phyloP scores from a whole-genome alignment of 2,797 vertebrate genomes.

The Bovichtus variegatus region DNA sequence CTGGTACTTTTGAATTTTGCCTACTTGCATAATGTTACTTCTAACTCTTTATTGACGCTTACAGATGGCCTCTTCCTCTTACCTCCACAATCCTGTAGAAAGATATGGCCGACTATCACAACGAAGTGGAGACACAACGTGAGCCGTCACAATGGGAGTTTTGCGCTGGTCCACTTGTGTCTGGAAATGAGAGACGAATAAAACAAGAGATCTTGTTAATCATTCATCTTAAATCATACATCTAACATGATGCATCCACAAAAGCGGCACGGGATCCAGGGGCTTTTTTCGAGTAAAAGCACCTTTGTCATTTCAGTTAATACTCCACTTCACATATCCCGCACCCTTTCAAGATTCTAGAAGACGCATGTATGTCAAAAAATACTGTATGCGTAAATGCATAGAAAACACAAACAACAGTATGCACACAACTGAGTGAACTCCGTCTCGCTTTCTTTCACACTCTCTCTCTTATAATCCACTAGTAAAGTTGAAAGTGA shows the following conservation, averaged over 20 bases:
- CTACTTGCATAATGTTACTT: background rate
- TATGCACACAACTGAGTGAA: background rate
- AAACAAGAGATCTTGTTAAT: background rate
- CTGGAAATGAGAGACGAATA: slow-evolving; percentile 23
- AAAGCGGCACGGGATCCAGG: background rate
- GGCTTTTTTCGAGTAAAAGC: slow-evolving; percentile 1
- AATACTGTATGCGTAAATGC: background rate
- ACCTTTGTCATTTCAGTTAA: slow-evolving; percentile 6
- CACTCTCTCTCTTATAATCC: slow-evolving; percentile 4
- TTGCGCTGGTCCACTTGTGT: background rate
- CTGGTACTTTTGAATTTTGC: background rate
- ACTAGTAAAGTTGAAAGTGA: slow-evolving; percentile 45
- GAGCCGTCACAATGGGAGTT: background rate
- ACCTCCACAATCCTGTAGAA: slow-evolving; percentile 1
- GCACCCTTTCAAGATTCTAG: background rate
- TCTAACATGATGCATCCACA: background rate
- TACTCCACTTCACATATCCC: background rate
- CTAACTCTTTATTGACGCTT: background rate
- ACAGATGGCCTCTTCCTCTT: background rate
- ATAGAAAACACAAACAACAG: background rate
- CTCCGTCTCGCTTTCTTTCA: background rate
- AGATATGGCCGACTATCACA: background rate
- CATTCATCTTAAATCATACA: background rate
- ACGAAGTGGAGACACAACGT: background rate
- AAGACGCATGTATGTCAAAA: background rate